Percentiles rank a stretch among this genome's conserved stretches.
Conservation (phyloP, 2,113 vertebrate species). For the Baryphthengus martii region DNA sequence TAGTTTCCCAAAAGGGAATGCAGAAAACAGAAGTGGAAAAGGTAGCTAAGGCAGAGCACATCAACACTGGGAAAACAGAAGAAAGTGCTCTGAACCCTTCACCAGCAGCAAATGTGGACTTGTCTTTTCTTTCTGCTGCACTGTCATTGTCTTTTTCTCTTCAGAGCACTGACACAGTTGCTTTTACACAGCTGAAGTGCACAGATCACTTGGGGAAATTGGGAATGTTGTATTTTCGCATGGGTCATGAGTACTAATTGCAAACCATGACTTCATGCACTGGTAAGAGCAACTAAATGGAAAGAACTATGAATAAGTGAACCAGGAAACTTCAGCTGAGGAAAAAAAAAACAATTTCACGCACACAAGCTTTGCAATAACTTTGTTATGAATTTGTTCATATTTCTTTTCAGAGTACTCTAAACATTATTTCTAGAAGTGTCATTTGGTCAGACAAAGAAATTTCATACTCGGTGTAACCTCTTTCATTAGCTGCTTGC, state of each 20-base stretch:
- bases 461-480: not conserved
- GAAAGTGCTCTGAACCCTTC: not conserved
- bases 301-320: not conserved
- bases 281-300: not conserved
- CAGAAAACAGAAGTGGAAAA: conserved; percentile 4
- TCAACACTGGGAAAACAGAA: not conserved
- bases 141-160: not conserved
- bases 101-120: not conserved
- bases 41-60: not conserved
- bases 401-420: not conserved
- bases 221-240: not conserved
- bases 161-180: not conserved
- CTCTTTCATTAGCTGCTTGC: not conserved
- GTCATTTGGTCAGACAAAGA: not conserved
- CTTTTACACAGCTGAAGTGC: not conserved
- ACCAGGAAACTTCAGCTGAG: not conserved
- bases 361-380: not conserved
- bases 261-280: not conserved
- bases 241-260: not conserved
- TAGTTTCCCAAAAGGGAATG: not conserved
- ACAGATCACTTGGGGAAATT: not conserved
- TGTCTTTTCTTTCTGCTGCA: not conserved
- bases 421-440: not conserved
- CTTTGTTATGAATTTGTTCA: not conserved
- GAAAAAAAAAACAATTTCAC: not conserved